Evolutionary conservation across 23 tunicate species (phyloP), one percentile per base, ranked within the genome.

Genomic region (Oikopleura albicans): DNA sequence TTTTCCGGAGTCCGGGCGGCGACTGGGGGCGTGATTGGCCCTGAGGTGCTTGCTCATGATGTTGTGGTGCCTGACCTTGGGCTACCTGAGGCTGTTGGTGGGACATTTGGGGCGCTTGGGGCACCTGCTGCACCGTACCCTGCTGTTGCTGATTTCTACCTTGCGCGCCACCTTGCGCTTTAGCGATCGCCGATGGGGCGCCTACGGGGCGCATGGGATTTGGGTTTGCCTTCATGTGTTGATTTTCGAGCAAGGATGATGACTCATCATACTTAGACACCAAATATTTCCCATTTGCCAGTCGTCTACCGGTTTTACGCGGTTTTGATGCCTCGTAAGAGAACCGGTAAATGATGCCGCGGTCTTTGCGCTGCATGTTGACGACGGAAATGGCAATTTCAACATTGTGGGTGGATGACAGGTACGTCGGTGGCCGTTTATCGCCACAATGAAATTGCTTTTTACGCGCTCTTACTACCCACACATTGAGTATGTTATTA

Each of bases 371-470:
- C 36, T 12, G 28, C 79, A 71, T 71, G 79, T 31, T 37, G 28
- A 71, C 79, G 4, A 71, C 79, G 36, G 79, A 27, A 71, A 71
- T 12, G 2, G 79, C 79, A 2, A 71, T 71, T 71, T 71, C 79
- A 2, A 71, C 79, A 2, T 71, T 37, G 79, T 71, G 27, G 34
- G 79, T 71, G 4, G 79, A 16, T 2, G 79, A 71, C 37, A 71
- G 37, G 37, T 71, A 71, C 28, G 27, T 71, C 31, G 79, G 79
- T 22, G 79, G 79, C 37, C 79, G 79, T 71, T 71, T 71, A 37
- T 71, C 79, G 37, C 79, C 79, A 71, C 79, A 71, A 37, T 71
- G 79, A 71, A 71, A 71, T 71, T 71, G 79, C 79, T 71, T 49
- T 49, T 8, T 8, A 49, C 22, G 22, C 16, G 59, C 22, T 49